Conservation (phyloP, 64 coral and sea anemone genomes). For the Catalaphyllia jardinei region DNA sequence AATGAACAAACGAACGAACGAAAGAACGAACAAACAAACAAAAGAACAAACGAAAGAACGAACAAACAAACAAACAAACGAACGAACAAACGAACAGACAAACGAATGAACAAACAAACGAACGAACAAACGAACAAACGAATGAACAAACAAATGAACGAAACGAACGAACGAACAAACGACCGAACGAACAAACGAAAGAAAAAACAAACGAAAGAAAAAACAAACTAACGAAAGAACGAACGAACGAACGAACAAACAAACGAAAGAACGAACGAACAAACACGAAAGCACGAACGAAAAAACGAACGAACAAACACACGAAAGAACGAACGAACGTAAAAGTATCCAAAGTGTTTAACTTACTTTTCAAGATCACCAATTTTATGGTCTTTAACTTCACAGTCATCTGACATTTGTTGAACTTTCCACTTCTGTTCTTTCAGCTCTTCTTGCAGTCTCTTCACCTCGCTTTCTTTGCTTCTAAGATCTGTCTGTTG, state of each 20-base stretch:
- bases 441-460: conserved; percentile 44
- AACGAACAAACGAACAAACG: too few relatives aligned
- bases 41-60: too few relatives aligned
- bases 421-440: conserved; percentile 44
- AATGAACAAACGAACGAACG: too few relatives aligned
- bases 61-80: too few relatives aligned
- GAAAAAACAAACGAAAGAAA: neutral
- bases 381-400: conserved; percentile 76
- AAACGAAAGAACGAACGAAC: neutral
- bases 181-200: too few relatives aligned
- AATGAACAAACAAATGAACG: too few relatives aligned
- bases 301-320: neutral
- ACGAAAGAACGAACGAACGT: neutral
- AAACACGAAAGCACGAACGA: neutral
- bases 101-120: too few relatives aligned
- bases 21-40: too few relatives aligned
- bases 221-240: neutral
- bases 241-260: neutral
- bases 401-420: conserved; percentile 40
- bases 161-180: too few relatives aligned
- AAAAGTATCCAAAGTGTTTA: neutral
- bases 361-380: conserved; percentile 84
- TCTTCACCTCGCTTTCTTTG: conserved; percentile 39
- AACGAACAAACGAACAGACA: too few relatives aligned
- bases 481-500: conserved; percentile 57